These are phyloP conservation scores for Trilocha varians DNA, from an alignment of 2,888 invertebrate genomes.

Conservation along the genomic window DNA sequence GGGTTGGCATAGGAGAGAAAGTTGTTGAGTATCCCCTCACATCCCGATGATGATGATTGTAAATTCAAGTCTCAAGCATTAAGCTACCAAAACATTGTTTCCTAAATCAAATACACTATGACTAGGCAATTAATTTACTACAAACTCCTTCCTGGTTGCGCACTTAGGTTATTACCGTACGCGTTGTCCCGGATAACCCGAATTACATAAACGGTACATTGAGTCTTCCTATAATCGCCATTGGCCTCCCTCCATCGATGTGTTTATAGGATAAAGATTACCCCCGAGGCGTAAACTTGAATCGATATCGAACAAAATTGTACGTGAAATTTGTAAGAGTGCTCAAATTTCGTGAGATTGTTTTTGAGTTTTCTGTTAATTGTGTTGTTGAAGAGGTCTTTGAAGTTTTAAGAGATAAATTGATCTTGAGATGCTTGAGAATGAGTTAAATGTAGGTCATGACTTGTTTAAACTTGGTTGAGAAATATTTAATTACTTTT, in stretches of 20 bases:
- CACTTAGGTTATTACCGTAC: slow-evolving; percentile 40
- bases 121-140: not conserved
- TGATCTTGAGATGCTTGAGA: not conserved
- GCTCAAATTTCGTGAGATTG: not conserved
- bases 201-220: slow-evolving; percentile 65
- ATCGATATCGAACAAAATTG: not conserved
- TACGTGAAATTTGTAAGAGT: not conserved
- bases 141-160: not conserved
- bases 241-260: slow-evolving; percentile 21
- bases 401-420: not conserved
- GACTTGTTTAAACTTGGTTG: no score
- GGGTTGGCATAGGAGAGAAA: no score
- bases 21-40: no score
- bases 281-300: slow-evolving; percentile 3
- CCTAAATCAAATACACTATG: not conserved
- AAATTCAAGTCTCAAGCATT: no score
- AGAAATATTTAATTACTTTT: no score
- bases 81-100: no score
- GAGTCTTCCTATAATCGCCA: slow-evolving; percentile 56
- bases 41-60: no score
- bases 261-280: slow-evolving; percentile 17
- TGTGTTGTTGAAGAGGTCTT: not conserved
- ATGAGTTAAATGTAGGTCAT: no score
- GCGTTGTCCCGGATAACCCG: slow-evolving; percentile 64
- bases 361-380: not conserved